Base-by-base conservation (phyloP, 1,140 invertebrate genomes). In the Euschistus heros region DNA sequence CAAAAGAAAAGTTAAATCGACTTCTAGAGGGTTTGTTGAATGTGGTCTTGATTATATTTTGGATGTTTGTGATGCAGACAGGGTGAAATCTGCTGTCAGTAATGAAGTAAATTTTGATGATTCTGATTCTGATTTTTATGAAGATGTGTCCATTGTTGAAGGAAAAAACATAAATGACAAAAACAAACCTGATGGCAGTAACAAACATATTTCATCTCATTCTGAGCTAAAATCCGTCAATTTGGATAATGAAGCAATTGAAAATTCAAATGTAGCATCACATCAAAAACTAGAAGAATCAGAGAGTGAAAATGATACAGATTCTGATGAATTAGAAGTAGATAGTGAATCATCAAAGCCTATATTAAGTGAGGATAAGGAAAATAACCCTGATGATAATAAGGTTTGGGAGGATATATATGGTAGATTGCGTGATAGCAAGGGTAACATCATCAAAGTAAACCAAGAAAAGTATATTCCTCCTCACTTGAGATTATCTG, bases 41-140 rank as follows among this genome's bases (percentile, higher is more conserved):
- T 91, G 94, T 81, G 92, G 92, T 2, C 77, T 94, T 30, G 91
- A 92, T 73, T 94, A 90, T 90, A 89, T 90, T 81, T 73, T 93
- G 68, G 88, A 93, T 77, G 81, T 90, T 54, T 91, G 89, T 75
- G 82, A 92, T 74, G 79, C 81, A 62, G 81, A 87, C 64, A 87
- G 84, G 60, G 80, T 85, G 69, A 81, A 84, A 72, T 78, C 80
- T 69, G 77, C 80, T 33, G 77, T 80, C 13, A 77, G 80, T 70
- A 80, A 81, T 33, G 84, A 87, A 73, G 81, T 82, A 71, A 80
- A 83, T 72, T 75, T 86, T 54, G 75, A 80, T 20, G 78, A 81
- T 70, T 76, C 75, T 14, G 82, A 82, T 69, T 80, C 80, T 30
- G 84, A 86, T 67, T 86, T 85, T 76, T 81, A 86, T 69, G 80